Conservation (phyloP, 1,140 invertebrate genomes). For the Bradysia coprophila region DNA sequence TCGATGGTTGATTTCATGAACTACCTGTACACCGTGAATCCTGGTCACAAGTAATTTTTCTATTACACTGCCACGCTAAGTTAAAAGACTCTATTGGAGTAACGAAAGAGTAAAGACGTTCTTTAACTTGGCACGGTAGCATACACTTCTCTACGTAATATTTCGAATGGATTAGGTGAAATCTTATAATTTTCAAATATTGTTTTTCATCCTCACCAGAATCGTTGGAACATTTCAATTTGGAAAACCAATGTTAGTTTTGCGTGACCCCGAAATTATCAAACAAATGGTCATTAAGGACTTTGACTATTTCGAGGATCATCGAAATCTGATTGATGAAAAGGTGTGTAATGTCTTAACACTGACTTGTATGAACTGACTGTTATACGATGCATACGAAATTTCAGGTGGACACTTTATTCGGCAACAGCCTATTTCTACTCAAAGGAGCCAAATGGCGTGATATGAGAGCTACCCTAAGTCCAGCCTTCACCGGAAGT, state of each 20-base stretch:
- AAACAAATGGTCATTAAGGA: slow-evolving; percentile 29
- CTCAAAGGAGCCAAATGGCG: slow-evolving; percentile 28
- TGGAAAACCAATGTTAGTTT: not conserved
- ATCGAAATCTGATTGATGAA: slow-evolving; percentile 7
- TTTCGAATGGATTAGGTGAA: too few relatives aligned
- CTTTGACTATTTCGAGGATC: slow-evolving; percentile 28
- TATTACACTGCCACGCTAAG: too few relatives aligned
- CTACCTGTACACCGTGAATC: too few relatives aligned
- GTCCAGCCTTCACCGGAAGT: slow-evolving; percentile 13
- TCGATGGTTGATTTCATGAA: too few relatives aligned
- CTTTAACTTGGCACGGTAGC: too few relatives aligned
- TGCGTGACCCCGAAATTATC: slow-evolving; percentile 24
- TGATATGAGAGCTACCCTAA: slow-evolving; percentile 24
- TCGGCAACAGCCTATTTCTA: slow-evolving; percentile 23
- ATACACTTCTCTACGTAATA: too few relatives aligned
- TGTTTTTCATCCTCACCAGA: not conserved
- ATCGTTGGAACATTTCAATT: slow-evolving; percentile 5
- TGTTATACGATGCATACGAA: too few relatives aligned
- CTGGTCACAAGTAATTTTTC: too few relatives aligned
- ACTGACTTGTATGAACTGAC: too few relatives aligned
- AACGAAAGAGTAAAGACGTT: too few relatives aligned
- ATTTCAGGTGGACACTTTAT: slow-evolving; percentile 13
- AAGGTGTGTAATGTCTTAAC: slow-evolving; percentile 23
- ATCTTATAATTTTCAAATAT: not conserved
- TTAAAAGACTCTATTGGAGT: too few relatives aligned